Base-by-base conservation (phyloP, 2,797 vertebrate species). In the Cyprinodon diabolis region DNA sequence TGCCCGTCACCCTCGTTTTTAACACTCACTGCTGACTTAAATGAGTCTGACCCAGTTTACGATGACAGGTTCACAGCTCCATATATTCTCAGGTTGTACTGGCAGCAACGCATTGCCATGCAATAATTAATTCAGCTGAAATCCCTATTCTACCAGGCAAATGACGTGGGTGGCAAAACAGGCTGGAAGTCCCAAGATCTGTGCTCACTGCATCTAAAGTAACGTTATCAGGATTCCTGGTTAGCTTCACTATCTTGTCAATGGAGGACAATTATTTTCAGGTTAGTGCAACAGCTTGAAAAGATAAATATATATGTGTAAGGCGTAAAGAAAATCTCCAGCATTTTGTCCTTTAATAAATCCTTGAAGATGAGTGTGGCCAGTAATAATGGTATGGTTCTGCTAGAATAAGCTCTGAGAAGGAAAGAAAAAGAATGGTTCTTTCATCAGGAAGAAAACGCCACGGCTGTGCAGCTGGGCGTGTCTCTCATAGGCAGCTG, bases 31-130 rank as follows among this genome's bases (percentile, higher is more conserved):
- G 62, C 77, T 4, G 55, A 56, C 83, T 72, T 54, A 90, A 89
- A 91, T 83, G 68, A 86, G 86, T 85, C 86, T 87, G 90, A 91
- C 87, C 91, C 80, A 91, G 75, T 92, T 92, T 88, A 81, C 74
- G 72, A 82, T 81, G 80, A 86, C 87, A 78, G 68, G 68, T 87
- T 85, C 77, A 69, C 77, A 68, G 80, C 68, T 81, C 77, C 77
- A 84, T 71, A 63, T 74, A 83, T 76, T 89, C 86, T 81, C 40
- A 68, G 87, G 72, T 77, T 80, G 47, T 51, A 79, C 79, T 30
- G 82, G 83, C 75, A 71, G 88, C 68, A 75, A 79, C 77, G 75
- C 86, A 85, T 86, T 80, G 82, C 79, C 69, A 84, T 87, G 85
- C 84, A 75, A 77, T 82, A 82, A 74, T 81, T 89, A 49, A 88